Evolutionary conservation across 2,888 invertebrate species (phyloP), one percentile per base, ranked within the genome.

Genomic region (Mallateleia sp.): DNA sequence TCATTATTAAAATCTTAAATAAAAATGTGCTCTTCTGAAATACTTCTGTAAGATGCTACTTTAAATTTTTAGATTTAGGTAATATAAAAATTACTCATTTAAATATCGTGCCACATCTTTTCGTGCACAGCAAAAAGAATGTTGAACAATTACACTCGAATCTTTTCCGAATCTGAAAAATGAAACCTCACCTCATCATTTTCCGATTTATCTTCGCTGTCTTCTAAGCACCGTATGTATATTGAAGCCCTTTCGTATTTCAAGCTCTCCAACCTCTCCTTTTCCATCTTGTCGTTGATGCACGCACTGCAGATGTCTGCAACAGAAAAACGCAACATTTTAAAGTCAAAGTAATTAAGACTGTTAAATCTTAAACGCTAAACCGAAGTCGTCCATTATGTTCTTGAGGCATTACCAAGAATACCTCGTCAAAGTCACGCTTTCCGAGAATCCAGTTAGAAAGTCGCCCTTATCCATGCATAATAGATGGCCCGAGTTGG

Each of bases 181-280:
- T 56, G 25, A 56, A 56, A 56, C 67, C 90, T 91, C 42, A 93
- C 93, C 90, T 93, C 92, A 62, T 92, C 89, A 64, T 89, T 91
- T 82, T 93, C 88, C 60, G 93, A 92, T 45, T 89, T 86, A 0
- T 93, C 94, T 18, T 94, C 95, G 69, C 86, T 92, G 4, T 95
- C 95, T 72, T 95, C 94, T 62, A 94, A 89, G 74, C 92, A 94
- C 64, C 94, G 94, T 52, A 95, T 93, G 82, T 93, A 95, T 77
- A 95, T 95, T 20, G 93, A 92, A 47, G 94, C 95, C 64, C 93
- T 92, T 9, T 95, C 94, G 80, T 95, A 95, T 79, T 93, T 95
- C 20, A 95, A 88, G 77, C 93, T 94, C 32, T 94, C 94, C 71
- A 94, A 80, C 4, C 94, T 91, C 80, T 95, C 95, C 81, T 93